These are phyloP conservation scores for Micromys minutus DNA, from an alignment of 2,113 vertebrate genomes.

Conservation along the genomic window DNA sequence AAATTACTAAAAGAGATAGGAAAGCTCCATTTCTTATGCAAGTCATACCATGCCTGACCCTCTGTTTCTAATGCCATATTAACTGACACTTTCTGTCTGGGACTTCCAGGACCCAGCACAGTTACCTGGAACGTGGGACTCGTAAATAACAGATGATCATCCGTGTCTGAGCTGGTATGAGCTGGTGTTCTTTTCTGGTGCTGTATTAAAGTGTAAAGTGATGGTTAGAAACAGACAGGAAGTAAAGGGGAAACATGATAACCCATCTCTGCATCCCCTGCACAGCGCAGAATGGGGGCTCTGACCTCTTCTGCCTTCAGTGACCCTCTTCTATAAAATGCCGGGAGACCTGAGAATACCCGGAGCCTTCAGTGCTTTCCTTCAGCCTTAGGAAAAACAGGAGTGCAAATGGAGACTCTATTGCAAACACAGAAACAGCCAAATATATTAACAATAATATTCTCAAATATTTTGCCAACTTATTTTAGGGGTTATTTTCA, in stretches of 20 bases:
- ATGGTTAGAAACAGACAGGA: background rate
- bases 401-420: conserved; percentile 60
- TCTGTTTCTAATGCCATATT: background rate
- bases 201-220: background rate
- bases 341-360: conserved; percentile 54
- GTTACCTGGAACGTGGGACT: background rate
- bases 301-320: conserved; percentile 19
- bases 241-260: background rate
- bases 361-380: conserved; percentile 67
- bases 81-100: background rate
- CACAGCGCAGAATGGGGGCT: background rate
- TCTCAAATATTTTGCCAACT: conserved; percentile 79
- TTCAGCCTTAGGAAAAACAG: conserved; percentile 70
- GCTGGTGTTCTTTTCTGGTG: conserved; percentile 19
- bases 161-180: background rate
- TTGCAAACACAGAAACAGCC: conserved; percentile 75
- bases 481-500: conserved; percentile 71
- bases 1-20: background rate
- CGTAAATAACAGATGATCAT: background rate
- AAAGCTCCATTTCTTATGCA: background rate
- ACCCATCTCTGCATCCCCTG: background rate
- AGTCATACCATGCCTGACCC: background rate
- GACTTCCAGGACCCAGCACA: background rate
- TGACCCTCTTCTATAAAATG: conserved; percentile 41
- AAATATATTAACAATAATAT: conserved; percentile 82